These are phyloP conservation scores for Sphyrna mokarran DNA, from an alignment of 2,113 vertebrate genomes.

Conservation along the genomic window DNA sequence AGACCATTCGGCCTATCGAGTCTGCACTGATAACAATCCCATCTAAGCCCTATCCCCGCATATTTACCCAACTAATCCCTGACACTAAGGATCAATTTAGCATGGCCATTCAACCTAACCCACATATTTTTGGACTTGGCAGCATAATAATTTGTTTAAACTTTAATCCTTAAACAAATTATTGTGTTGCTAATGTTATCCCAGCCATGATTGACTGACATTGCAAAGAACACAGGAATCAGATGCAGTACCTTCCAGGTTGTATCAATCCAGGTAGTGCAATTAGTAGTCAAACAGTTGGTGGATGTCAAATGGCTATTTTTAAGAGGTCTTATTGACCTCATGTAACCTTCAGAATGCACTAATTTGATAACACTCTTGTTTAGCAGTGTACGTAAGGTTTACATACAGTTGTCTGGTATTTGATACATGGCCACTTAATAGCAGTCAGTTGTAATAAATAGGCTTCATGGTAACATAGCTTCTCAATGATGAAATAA, in stretches of 20 bases:
- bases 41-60: no score
- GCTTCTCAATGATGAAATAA: constrained; percentile 18
- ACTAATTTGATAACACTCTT: not conserved
- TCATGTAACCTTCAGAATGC: not conserved
- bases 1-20: no score
- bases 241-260: not conserved
- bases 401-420: not conserved
- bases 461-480: constrained; percentile 7
- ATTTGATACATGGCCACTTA: not conserved
- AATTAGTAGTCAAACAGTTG: not conserved
- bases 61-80: no score
- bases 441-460: constrained; percentile 24
- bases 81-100: no score
- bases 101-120: no score
- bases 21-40: no score
- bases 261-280: not conserved
- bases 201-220: not conserved
- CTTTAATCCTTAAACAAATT: not conserved
- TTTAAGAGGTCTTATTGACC: not conserved
- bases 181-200: not conserved
- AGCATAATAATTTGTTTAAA: no score
- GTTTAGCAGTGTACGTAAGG: not conserved
- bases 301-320: not conserved
- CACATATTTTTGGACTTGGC: no score
- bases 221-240: not conserved